Evolutionary conservation across 2,797 vertebrate genomes (phyloP), one percentile per base, ranked within the genome.

Genomic region (Urocyon cinereoargenteus): DNA sequence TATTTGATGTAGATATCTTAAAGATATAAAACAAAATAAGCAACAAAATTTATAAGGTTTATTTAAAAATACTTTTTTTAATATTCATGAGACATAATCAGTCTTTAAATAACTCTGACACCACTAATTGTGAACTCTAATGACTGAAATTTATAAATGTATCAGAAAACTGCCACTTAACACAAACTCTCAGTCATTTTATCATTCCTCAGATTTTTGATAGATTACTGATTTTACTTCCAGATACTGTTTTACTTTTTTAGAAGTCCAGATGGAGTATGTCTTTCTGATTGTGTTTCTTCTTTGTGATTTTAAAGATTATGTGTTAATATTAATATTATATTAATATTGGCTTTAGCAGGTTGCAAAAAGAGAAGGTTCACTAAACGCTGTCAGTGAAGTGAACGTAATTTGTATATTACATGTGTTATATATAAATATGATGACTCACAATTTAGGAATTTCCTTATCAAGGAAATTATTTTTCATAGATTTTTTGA

Each of bases 61-160:
- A 83, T 83, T 77, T 94, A 78, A 84, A 96, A 84, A 51, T 19
- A 19, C 36, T 61, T 59, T 55, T 51, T 87, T 96, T 89, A 88
- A 83, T 91, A 96, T 93, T 94, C 68, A 82, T 96, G 55, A 95
- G 55, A 45, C 13, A 70, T 57, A 89, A 77, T 86, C 22, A 73
- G n/a, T 91, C 66, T 81, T 82, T 82, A 70, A 82, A 73, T 90
- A 70, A 88, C 12, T 66, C 6, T 77, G 45, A 82, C 12, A 78
- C 7, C 16, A 88, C 26, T 77, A 94, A 57, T 85, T 96, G 59
- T 82, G 40, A 93, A 61, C 26, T 87, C 2, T 93, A 86, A 77
- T 91, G 53, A 93, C 53, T 94, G 78, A 91, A 94, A 85, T 94
- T 85, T 61, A 26, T 73, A 72, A 91, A 72, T 92, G 14, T 95